Base-by-base conservation (phyloP, 2,113 vertebrate genomes). In the Mesocricetus auratus region DNA sequence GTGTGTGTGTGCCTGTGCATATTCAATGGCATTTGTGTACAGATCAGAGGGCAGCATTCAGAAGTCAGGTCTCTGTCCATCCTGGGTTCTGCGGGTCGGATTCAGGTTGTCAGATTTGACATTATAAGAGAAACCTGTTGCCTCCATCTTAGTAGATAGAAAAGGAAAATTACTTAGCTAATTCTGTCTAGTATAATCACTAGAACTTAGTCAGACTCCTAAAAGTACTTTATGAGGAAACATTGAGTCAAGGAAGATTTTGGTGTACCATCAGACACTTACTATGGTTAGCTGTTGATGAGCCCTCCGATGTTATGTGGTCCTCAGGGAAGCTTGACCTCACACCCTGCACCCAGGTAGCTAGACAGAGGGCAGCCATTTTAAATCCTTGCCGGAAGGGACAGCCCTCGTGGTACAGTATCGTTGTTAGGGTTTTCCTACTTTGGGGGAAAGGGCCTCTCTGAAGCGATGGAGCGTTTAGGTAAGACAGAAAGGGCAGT, bases 151-250 rank as follows among this genome's bases (percentile, higher is more conserved):
- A 74, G 42, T 85, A 88, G 50, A 64, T 64, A 77, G 85, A 90
- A 90, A 71, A 3, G 50, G 73, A 56, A 87, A 42, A 58, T 89
- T 11, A 1, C 15, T 47, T 60, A 45, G 6, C 75, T 69, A 77
- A 66, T 90, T 86, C 73, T 81, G 3, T 69, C 16, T 93, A 39
- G 16, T 64, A 66, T 56, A 39, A 90, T 79, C 58, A 81, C 71
- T 66, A 50, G 94, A 94, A 96, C 89, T 92, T 71, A 87, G 75
- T 66, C 39, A 62, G 71, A 71, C 75, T 91, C 66, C 94, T 94
- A 24, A 42, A 95, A 91, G 24, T 96, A 69, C 77, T 83, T 93
- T 79, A 66, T 69, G 50, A 81, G 71, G 86, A 95, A 96, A 94
- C 90, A 74, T 0, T 92, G 39, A 96, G 79, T 92, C 62, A 83